Conservation (phyloP, 53 echinoderm and acorn worm species). For the Arbacia lixula region DNA sequence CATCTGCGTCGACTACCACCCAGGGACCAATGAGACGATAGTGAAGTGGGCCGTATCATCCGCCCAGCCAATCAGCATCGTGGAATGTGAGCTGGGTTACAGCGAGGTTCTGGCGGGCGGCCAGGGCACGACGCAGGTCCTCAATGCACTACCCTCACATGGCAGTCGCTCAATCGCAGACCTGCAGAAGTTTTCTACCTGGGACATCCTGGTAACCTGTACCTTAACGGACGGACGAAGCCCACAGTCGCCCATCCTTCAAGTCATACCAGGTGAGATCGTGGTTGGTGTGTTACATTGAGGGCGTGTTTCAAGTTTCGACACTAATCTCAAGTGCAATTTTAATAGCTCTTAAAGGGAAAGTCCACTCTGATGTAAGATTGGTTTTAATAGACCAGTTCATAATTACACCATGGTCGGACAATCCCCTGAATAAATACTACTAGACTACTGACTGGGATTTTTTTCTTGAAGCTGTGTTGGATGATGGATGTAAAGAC, state of each 20-base stretch:
- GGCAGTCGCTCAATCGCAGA: neutral
- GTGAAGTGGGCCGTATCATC: conserved; percentile 33
- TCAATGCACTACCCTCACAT: conserved; percentile 2
- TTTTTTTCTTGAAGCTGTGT: too few relatives aligned
- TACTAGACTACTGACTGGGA: too few relatives aligned
- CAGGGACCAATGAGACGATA: conserved; percentile 2
- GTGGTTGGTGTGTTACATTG: neutral
- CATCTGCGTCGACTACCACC: conserved; percentile 28
- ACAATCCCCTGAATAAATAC: too few relatives aligned
- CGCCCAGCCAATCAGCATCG: neutral
- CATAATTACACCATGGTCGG: too few relatives aligned
- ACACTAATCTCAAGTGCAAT: too few relatives aligned
- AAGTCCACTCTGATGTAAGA: too few relatives aligned
- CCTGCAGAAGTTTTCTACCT: neutral
- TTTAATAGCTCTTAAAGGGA: too few relatives aligned
- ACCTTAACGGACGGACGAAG: too few relatives aligned
- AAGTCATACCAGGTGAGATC: too few relatives aligned
- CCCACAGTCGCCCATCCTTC: too few relatives aligned
- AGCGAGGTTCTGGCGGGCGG: neutral
- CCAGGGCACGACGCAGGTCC: neutral
- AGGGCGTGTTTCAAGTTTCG: neutral
- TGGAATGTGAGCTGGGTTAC: conserved; percentile 4
- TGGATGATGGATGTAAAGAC: too few relatives aligned
- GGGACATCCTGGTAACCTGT: conserved; percentile 23
- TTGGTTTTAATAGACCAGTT: too few relatives aligned